These are phyloP conservation scores for Tuberolachnus salignus DNA, from an alignment of 2,888 invertebrate genomes.

Conservation along the genomic window DNA sequence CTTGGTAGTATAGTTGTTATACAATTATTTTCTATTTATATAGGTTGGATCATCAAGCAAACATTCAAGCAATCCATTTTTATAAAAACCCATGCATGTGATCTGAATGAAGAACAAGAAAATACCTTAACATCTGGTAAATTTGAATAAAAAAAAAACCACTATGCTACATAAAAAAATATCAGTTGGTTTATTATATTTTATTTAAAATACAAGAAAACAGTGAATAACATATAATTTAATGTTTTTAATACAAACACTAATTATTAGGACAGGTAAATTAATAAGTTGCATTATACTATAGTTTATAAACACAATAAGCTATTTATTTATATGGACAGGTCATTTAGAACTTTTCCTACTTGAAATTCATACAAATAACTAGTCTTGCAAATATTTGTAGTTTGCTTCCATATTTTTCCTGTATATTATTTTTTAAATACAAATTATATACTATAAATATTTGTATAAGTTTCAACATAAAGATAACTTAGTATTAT, in stretches of 20 bases:
- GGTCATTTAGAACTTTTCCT: slow-evolving; percentile 34
- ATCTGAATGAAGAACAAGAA: not conserved
- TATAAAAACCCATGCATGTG: slow-evolving; percentile 8
- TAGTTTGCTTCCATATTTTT: slow-evolving; percentile 35
- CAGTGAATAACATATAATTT: slow-evolving; percentile 8
- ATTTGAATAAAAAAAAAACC: not conserved
- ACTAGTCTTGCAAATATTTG: slow-evolving; percentile 52
- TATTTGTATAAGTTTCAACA: slow-evolving; percentile 28
- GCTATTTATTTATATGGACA: not conserved
- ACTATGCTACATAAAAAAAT: not conserved
- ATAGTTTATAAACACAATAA: slow-evolving; percentile 26
- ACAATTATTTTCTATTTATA: not conserved
- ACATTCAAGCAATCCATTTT: slow-evolving; percentile 54
- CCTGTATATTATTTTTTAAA: slow-evolving; percentile 20
- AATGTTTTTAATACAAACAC: not conserved
- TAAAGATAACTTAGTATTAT: not conserved
- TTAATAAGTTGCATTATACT: not conserved
- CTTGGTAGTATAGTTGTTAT: not conserved
- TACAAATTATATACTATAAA: not conserved
- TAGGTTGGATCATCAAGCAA: slow-evolving; percentile 44
- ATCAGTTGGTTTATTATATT: slow-evolving; percentile 25
- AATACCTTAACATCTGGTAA: slow-evolving; percentile 12
- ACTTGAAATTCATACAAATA: slow-evolving; percentile 25
- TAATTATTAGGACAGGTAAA: not conserved
- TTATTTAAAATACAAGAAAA: not conserved